These are phyloP conservation scores for Amblyraja radiata DNA, from an alignment of 2,797 vertebrate species.

Conservation along the genomic window DNA sequence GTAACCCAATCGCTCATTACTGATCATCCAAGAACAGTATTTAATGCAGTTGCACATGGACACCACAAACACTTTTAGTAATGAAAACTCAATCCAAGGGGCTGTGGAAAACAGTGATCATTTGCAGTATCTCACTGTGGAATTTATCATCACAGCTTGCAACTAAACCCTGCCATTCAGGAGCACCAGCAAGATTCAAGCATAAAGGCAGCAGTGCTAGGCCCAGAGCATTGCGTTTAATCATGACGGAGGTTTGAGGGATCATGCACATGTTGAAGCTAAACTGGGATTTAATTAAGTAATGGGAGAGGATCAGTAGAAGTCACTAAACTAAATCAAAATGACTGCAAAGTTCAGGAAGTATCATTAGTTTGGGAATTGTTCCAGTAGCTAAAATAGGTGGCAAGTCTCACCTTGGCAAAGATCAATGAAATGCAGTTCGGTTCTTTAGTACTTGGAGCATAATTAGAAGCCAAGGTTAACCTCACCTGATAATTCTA, in stretches of 20 bases:
- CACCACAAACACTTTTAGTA: background rate
- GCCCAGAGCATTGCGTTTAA: background rate
- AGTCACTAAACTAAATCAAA: background rate
- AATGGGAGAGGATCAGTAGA: too few species aligned
- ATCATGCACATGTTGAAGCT: background rate
- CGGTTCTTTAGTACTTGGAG: background rate
- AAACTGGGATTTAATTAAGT: background rate
- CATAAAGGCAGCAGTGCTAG: background rate
- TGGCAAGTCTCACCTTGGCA: too few species aligned
- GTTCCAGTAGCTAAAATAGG: too few species aligned
- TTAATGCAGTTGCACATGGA: constrained; percentile 6
- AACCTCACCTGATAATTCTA: background rate
- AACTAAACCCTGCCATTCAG: background rate
- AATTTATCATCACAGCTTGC: background rate
- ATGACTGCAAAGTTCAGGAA: background rate
- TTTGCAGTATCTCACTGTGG: background rate
- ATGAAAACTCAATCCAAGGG: background rate
- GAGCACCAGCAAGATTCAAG: background rate
- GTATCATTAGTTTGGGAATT: background rate
- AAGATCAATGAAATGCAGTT: background rate
- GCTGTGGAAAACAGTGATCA: background rate
- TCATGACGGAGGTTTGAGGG: background rate
- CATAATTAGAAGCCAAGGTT: background rate
- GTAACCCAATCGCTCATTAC: background rate
- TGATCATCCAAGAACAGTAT: background rate